Conservation (phyloP, 2,113 vertebrate species). For the Smithornis capensis region DNA sequence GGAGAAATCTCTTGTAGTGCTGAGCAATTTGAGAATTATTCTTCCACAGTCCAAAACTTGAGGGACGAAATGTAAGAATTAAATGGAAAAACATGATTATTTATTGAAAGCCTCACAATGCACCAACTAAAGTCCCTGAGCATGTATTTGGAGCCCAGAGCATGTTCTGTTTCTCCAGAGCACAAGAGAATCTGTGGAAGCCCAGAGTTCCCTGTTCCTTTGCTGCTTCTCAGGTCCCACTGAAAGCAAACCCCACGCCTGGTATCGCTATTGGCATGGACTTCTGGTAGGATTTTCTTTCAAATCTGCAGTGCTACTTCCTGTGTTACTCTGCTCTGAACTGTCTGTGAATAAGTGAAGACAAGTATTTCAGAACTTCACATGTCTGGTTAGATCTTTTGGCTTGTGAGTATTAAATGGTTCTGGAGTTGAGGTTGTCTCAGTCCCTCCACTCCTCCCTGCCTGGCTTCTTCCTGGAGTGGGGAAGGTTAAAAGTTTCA, state of each 20-base stretch:
- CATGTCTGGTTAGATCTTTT: not conserved
- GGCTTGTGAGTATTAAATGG: not conserved
- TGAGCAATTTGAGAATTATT: not conserved
- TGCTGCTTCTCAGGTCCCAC: not conserved
- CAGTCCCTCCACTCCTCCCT: not conserved
- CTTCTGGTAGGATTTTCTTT: not conserved
- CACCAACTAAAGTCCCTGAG: not conserved
- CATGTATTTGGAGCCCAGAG: not conserved
- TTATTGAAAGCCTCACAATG: not conserved
- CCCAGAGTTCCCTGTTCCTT: not conserved
- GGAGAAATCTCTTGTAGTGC: accelerated
- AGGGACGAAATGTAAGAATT: not conserved
- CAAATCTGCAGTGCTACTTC: not conserved
- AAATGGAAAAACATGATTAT: not conserved
- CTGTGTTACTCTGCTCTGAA: not conserved
- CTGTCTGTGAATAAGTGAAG: not conserved
- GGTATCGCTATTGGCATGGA: not conserved
- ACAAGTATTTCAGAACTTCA: not conserved
- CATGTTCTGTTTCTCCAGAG: not conserved
- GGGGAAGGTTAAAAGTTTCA: not conserved
- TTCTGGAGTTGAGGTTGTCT: not conserved
- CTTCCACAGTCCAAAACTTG: not conserved
- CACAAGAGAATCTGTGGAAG: not conserved
- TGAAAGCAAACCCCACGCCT: not conserved
- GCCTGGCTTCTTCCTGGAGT: not conserved